Evolutionary conservation across 2,888 invertebrate species (phyloP), one percentile per base, ranked within the genome.

Genomic region (Auanema freiburgensis): DNA sequence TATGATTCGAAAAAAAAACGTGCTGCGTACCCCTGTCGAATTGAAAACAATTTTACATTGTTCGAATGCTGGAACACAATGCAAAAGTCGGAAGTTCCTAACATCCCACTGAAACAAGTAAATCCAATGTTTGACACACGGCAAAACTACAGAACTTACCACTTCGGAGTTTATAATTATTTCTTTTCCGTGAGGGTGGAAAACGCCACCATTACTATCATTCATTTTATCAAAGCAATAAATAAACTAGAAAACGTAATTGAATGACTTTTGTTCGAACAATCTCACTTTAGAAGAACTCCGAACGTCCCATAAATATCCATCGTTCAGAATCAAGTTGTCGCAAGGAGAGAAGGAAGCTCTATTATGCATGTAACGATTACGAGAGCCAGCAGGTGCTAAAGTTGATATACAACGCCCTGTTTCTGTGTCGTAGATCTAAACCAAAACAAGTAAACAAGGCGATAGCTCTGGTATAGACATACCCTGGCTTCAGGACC

Each of bases 211-310:
- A 16, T 55, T 23, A 0, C 61, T 56, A 8, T 16, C n/a, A 87
- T 96, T 97, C 42, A 98, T 88, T 85, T 97, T 97, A 86, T 98
- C 98, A 84, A 98, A 92, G 84, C 96, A 95, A 86, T 96, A 95
- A 52, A 98, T 91, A 75, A 80, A 90, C 91, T 21, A 52, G 33
- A 4, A 46, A 46, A 46, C 3, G 3, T 46, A 46, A 10, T 43
- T 43, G 18, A 21, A 16, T 5, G 16, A 5, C 10, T 46, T 21
- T 6, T 5, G 10, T 24, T 16, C 8, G 10, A n/a, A 14, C 5
- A 12, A 8, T n/a, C 25, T 33, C 24, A 60, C 60, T 23, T 62
- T 62, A 23, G 42, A 23, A 14, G 57, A 50, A 16, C 57, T 57
- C 33, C 62, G 40, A 33, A 70, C 61, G 60, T 73, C 73, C 63